Conservation (phyloP, 2,797 vertebrate genomes). For the Acanthopagrus latus region DNA sequence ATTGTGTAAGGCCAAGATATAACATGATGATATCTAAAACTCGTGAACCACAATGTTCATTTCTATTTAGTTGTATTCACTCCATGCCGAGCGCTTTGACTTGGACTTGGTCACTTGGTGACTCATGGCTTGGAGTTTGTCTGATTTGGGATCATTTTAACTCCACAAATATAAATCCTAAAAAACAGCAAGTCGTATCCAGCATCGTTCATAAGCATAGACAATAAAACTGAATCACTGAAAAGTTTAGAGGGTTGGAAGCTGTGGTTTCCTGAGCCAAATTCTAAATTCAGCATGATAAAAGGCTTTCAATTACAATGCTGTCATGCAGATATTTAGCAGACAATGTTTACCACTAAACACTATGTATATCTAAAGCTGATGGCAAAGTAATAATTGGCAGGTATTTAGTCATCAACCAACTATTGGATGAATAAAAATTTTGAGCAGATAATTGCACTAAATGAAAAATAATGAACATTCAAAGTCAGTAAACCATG, state of each 20-base stretch:
- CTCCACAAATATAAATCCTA: slow-evolving; percentile 8
- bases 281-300: no score
- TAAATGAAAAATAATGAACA: background rate
- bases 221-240: background rate
- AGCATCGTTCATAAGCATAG: background rate
- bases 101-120: no score
- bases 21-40: slow-evolving; percentile 13
- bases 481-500: background rate
- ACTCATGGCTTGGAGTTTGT: background rate
- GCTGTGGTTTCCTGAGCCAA: no score
- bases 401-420: background rate
- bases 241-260: background rate
- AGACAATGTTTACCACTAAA: background rate
- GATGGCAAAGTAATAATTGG: background rate
- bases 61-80: slow-evolving; percentile 6
- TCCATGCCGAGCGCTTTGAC: background rate
- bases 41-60: slow-evolving; percentile 15
- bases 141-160: slow-evolving; percentile 7
- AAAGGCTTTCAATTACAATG: background rate
- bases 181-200: background rate
- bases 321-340: background rate
- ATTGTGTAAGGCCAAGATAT: slow-evolving; percentile 7
- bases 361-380: background rate
- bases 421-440: background rate
- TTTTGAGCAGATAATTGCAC: background rate